Evolutionary conservation across 2,888 invertebrate genomes (phyloP).

Genomic region (Achlya flavicornis): DNA sequence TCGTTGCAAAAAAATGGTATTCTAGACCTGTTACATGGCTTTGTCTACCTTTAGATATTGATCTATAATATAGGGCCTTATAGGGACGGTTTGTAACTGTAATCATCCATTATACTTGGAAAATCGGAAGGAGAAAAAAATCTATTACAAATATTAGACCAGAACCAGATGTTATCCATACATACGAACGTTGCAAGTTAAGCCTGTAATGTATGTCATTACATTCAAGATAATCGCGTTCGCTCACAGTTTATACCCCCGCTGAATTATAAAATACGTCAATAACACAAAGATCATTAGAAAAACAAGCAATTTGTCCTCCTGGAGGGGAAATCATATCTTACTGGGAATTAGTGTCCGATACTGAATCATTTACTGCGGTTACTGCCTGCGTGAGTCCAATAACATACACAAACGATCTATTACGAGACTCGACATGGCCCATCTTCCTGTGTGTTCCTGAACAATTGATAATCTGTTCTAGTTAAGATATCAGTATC

Average conservation of each 20-base stretch:
- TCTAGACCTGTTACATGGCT: too few relatives aligned
- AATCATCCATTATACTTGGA: too few relatives aligned
- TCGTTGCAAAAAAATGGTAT: too few relatives aligned
- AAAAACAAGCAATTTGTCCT: slow-evolving; percentile 42
- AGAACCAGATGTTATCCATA: too few relatives aligned
- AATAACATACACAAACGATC: background rate
- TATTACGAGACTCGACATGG: background rate
- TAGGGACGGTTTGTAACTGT: too few relatives aligned
- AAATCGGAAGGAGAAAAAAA: too few relatives aligned
- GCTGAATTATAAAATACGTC: slow-evolving; percentile 12
- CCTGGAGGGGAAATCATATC: slow-evolving; percentile 41
- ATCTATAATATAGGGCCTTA: too few relatives aligned
- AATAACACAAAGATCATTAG: slow-evolving; percentile 14
- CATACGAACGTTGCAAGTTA: too few relatives aligned
- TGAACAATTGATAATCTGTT: too few relatives aligned
- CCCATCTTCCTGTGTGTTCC: background rate
- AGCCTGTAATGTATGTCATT: background rate
- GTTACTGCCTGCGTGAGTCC: slow-evolving; percentile 19
- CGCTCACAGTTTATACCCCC: slow-evolving; percentile 10
- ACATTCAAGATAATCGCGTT: slow-evolving; percentile 6
- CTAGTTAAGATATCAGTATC: too few relatives aligned
- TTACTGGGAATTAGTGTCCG: slow-evolving; percentile 45
- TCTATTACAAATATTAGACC: too few relatives aligned
- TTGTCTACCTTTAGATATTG: too few relatives aligned
- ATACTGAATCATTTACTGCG: slow-evolving; percentile 45